Evolutionary conservation across 53 echinoderm and acorn worm species (phyloP), one percentile per base, ranked within the genome.

Genomic region (Zoroaster sp.): DNA sequence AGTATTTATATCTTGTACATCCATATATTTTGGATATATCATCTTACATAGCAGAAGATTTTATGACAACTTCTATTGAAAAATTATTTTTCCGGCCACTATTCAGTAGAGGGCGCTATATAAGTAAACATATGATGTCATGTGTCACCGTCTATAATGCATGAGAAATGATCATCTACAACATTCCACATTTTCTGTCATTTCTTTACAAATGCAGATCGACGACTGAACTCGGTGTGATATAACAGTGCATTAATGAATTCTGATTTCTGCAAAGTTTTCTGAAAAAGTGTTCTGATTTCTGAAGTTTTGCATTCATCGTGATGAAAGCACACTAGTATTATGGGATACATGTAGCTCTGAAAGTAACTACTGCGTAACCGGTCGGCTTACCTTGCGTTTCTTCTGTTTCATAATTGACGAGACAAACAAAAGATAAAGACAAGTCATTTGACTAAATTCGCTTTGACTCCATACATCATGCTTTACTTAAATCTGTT

Each of bases 341-440:
- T 8, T 21, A 59, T 21, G 10, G 63, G 53, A 69, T 83, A 33
- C 43, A 59, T 17, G 35, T n/a, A 40, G 36, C 66, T 18, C 5
- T 43, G 30, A 66, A 68, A 43, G 66, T 67, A 68, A 14, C 30
- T 69, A 71, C 21, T 17, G 36, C 32, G 71, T 85, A 51, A 71
- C 69, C 70, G 31, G 28, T 37, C 45, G 38, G 85, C 91, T 90
- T 85, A 90, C 91, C 91, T 90, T 90, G 18, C 44, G 76, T 40
- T 90, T 90, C 91, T 90, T 90, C 85, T 81, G 31, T 66, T 81
- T 66, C 13, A 40, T 38, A 55, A 67, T 83, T 41, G 49, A 66
- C 17, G 49, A 71, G 71, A 71, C 83, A 45, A 83, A 85, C 83
- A 70, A 69, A 74, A 82, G 41, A 85, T 35, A 85, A 15, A 85